Conservation (phyloP, 2,113 vertebrate genomes). For the Engraulis encrasicolus region DNA sequence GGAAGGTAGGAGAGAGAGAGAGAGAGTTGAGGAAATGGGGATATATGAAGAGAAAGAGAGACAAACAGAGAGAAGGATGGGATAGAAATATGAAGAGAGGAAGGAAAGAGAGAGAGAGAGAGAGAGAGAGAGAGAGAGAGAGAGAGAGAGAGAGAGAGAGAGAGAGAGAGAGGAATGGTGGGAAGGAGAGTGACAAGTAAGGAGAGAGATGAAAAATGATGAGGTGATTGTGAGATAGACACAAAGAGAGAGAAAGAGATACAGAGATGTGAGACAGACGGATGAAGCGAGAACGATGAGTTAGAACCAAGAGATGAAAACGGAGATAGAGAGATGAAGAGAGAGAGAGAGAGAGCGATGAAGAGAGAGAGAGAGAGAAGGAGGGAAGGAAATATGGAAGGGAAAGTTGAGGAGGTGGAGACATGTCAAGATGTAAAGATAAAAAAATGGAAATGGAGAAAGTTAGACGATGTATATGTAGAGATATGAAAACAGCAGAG, state of each 20-base stretch:
- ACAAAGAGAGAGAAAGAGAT: not conserved
- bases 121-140: not conserved
- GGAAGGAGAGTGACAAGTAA: not conserved
- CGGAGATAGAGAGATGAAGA: too few species aligned
- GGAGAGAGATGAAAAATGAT: not conserved
- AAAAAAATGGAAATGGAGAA: too few species aligned
- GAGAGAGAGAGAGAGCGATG: too few species aligned
- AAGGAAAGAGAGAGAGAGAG: constrained; percentile 39
- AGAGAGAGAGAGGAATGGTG: not conserved
- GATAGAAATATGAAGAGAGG: not conserved
- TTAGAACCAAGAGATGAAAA: too few species aligned
- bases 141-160: not conserved
- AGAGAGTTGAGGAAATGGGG: too few species aligned
- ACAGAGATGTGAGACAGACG: constrained; percentile 2
- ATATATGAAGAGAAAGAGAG: too few species aligned
- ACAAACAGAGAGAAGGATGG: not conserved
- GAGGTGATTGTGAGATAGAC: not conserved
- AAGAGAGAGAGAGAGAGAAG: too few species aligned
- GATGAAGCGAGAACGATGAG: not conserved
- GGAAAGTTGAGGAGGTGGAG: too few species aligned
- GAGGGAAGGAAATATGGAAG: too few species aligned
- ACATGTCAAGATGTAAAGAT: too few species aligned
- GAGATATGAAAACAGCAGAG: not conserved
- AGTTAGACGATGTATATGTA: too few species aligned
- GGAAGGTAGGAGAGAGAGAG: not conserved